phyloP scores from a whole-genome alignment of 2,113 vertebrate genomes.

The Pica pica region DNA sequence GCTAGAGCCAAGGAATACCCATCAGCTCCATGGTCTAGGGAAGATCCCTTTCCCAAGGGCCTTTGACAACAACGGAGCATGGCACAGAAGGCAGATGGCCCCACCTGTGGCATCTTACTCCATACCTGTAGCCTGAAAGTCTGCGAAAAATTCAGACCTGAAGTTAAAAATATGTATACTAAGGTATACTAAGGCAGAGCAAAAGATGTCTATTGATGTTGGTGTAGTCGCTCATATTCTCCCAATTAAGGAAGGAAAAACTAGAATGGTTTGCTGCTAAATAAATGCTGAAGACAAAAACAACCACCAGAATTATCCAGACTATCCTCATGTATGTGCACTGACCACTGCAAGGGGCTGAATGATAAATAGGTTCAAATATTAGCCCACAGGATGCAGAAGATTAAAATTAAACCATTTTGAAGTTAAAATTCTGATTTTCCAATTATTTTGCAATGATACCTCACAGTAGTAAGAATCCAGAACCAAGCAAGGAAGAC shows the following conservation, averaged over 20 bases:
- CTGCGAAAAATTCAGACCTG: not conserved
- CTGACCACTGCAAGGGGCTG: not conserved
- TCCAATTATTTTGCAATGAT: not conserved
- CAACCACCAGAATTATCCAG: not conserved
- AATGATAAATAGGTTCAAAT: not conserved
- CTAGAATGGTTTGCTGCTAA: not conserved
- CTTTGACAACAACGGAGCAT: not conserved
- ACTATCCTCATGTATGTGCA: not conserved
- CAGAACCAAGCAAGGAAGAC: not conserved
- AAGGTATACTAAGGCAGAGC: not conserved
- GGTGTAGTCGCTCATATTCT: not conserved
- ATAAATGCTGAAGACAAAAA: not conserved
- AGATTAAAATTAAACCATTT: not conserved
- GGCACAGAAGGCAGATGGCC: not conserved
- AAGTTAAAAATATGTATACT: not conserved
- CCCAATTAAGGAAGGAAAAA: not conserved
- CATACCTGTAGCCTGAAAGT: not conserved
- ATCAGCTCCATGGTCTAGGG: no score
- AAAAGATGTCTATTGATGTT: not conserved
- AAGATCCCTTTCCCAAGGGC: not conserved
- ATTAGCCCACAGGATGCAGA: not conserved
- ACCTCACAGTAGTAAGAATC: not conserved
- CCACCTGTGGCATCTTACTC: not conserved
- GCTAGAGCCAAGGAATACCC: not conserved
- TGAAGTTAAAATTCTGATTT: not conserved